Evolutionary conservation across 53 echinoderm and acorn worm genomes (phyloP).

Genomic region (Paracentrotus lividus): DNA sequence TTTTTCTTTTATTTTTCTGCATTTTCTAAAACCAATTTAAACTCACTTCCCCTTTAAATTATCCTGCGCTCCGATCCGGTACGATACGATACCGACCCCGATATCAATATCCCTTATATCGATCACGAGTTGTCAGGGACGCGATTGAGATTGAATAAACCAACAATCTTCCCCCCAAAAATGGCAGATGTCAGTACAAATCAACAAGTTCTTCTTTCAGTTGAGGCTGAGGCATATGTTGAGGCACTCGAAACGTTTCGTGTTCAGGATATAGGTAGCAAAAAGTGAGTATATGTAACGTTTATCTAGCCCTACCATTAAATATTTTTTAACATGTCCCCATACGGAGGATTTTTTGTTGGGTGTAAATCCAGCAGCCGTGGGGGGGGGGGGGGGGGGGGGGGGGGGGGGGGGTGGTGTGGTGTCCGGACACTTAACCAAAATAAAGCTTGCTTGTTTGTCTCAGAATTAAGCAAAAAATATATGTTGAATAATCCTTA

Average conservation of each 20-base stretch:
- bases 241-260: constrained; percentile 82
- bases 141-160: not conserved
- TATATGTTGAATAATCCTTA: too few species aligned
- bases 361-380: too few species aligned
- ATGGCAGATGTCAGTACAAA: constrained; percentile 17
- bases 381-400: too few species aligned
- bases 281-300: constrained; percentile 69
- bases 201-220: constrained; percentile 81
- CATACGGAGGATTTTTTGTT: not conserved
- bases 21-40: too few species aligned
- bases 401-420: too few species aligned
- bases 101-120: not conserved
- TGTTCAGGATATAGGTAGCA: constrained; percentile 88
- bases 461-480: too few species aligned
- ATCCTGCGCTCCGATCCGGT: too few species aligned
- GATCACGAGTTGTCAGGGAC: constrained; percentile 41
- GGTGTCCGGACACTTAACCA: too few species aligned
- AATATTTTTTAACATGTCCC: too few species aligned
- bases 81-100: not conserved
- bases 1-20: too few species aligned
- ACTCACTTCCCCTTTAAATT: too few species aligned
- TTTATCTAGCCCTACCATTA: not conserved
- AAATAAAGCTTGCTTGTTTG: too few species aligned
- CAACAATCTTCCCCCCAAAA: not conserved
- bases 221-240: constrained; percentile 94